phyloP scores from a whole-genome alignment of 2,888 invertebrate genomes.

The Nemotelus pantherinus region DNA sequence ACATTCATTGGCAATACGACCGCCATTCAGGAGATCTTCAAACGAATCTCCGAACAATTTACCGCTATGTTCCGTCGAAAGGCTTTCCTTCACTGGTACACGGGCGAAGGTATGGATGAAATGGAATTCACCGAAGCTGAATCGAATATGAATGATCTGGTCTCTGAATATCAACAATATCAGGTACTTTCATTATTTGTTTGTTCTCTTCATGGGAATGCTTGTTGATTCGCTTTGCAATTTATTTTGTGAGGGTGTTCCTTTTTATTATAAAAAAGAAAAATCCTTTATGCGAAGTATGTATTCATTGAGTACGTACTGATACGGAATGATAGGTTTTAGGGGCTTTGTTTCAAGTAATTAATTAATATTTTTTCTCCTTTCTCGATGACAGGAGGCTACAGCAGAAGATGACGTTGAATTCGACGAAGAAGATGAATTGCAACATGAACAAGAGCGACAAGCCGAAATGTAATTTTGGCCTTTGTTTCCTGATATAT shows the following conservation, averaged over 20 bases:
- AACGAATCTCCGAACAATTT: conserved; percentile 84
- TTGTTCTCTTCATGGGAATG: not conserved
- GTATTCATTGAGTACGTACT: not conserved
- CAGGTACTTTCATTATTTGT: conserved; percentile 66
- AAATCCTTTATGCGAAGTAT: not conserved
- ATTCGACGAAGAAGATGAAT: conserved; percentile 69
- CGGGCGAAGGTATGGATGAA: conserved; percentile 91
- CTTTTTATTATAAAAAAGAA: not conserved
- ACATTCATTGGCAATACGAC: conserved; percentile 90
- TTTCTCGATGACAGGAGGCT: conserved; percentile 66
- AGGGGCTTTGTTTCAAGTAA: conserved; percentile 6
- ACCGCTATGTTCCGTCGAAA: conserved; percentile 90
- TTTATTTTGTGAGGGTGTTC: not conserved
- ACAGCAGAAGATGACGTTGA: conserved; percentile 71
- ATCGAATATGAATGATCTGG: conserved; percentile 85
- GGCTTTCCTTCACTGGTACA: conserved; percentile 87
- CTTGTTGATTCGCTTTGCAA: not conserved
- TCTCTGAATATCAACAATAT: conserved; percentile 85
- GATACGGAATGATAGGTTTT: not conserved
- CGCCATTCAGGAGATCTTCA: conserved; percentile 88
- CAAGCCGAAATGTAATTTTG: conserved; percentile 22
- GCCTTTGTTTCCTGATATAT: not conserved
- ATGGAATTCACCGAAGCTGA: conserved; percentile 92
- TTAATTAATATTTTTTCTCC: conserved; percentile 31
- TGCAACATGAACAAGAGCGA: conserved; percentile 45